Percentiles rank a stretch among this genome's conserved stretches.
phyloP scores from a whole-genome alignment of 1,140 invertebrate species.

The Trichomalopsis sarcophagae region DNA sequence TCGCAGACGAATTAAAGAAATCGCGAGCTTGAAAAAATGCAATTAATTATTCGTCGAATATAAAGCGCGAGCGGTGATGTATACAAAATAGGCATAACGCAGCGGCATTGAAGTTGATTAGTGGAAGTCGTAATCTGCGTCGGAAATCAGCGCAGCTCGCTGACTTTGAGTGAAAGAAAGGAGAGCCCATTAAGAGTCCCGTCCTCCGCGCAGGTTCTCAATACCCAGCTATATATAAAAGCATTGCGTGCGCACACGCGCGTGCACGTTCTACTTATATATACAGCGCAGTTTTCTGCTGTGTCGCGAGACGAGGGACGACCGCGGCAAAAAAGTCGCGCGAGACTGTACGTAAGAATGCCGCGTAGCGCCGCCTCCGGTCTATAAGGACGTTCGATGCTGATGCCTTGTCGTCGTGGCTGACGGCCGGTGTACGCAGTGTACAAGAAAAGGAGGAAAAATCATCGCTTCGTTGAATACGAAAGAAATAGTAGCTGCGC shows the following conservation, averaged over 20 bases:
- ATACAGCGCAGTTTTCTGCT: neutral
- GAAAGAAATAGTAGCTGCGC: neutral
- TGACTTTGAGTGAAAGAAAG: constrained; percentile 44
- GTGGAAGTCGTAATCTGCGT: constrained; percentile 17
- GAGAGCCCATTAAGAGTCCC: constrained; percentile 39
- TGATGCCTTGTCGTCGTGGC: neutral
- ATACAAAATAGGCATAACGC: constrained; percentile 26
- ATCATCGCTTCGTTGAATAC: neutral
- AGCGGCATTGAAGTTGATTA: constrained; percentile 6
- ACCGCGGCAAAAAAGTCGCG: neutral
- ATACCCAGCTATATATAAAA: neutral
- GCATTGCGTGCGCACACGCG: neutral
- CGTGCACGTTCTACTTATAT: neutral
- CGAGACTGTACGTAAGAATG: constrained; percentile 11
- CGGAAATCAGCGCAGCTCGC: constrained; percentile 1
- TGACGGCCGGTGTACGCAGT: neutral
- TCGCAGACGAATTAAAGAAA: neutral
- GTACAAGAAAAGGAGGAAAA: constrained; percentile 4
- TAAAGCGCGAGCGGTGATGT: neutral
- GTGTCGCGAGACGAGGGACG: constrained; percentile 9
- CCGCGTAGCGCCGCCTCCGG: neutral
- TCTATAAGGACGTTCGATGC: neutral
- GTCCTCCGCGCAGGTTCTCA: neutral
- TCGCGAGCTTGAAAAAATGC: neutral
- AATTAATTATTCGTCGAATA: constrained; percentile 14